Evolutionary conservation across 2,113 vertebrate species (phyloP).

Genomic region (Cololabis saira): DNA sequence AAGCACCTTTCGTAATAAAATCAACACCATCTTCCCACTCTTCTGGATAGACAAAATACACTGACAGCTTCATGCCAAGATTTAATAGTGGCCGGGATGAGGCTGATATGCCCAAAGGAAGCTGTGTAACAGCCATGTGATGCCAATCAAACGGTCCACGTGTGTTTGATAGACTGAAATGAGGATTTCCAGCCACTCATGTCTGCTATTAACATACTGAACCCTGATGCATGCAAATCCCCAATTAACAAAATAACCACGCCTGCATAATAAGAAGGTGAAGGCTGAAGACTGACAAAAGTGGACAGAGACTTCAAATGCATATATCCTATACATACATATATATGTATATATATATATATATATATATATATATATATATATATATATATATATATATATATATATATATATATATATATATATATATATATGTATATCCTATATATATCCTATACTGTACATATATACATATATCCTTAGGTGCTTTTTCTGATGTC

Average conservation of each 20-base stretch:
- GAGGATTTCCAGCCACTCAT: conserved; percentile 18
- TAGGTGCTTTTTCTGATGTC: not conserved
- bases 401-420: too few relatives aligned
- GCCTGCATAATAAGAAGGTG: conserved; percentile 27
- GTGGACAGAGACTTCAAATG: conserved; percentile 4
- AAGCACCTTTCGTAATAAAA: conserved; percentile 37
- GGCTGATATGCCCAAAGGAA: conserved; percentile 17
- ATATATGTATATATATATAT: too few relatives aligned
- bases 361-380: too few relatives aligned
- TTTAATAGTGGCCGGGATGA: conserved; percentile 24
- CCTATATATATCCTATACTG: too few relatives aligned
- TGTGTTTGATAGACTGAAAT: not conserved
- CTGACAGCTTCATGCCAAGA: conserved; percentile 10
- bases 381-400: too few relatives aligned
- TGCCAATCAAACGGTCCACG: not conserved
- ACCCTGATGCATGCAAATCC: conserved; percentile 38
- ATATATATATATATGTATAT: too few relatives aligned
- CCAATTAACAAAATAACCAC: conserved; percentile 37
- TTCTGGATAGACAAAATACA: not conserved
- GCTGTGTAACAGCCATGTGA: conserved; percentile 10
- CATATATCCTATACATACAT: not conserved
- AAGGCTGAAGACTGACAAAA: not conserved
- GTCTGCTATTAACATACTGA: conserved; percentile 21
- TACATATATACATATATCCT: not conserved
- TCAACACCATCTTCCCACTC: conserved; percentile 16